Conservation (phyloP, 2,113 vertebrate genomes). For the Micronycteris hirsuta region DNA sequence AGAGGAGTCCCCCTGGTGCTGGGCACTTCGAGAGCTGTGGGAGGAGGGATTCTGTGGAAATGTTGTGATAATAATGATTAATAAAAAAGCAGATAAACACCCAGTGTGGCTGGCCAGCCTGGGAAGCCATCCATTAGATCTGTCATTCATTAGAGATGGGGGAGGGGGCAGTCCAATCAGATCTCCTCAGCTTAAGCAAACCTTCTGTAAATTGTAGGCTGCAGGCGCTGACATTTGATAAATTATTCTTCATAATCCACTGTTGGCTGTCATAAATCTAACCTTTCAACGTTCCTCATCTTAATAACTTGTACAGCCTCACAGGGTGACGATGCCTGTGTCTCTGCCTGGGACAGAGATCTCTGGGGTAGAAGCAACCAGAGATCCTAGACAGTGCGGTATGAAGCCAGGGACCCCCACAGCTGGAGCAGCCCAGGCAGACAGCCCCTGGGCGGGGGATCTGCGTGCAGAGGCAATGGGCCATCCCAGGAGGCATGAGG, state of each 20-base stretch:
- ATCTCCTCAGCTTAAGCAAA: slow-evolving; percentile 79
- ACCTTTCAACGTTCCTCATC: slow-evolving; percentile 80
- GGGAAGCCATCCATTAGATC: slow-evolving; percentile 80
- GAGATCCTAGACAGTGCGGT: background rate
- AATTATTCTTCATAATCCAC: slow-evolving; percentile 88
- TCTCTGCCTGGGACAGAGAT: slow-evolving; percentile 57
- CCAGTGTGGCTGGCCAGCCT: slow-evolving; percentile 74
- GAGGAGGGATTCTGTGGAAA: slow-evolving; percentile 23
- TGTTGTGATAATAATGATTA: slow-evolving; percentile 75
- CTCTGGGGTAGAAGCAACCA: slow-evolving; percentile 30
- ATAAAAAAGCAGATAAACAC: slow-evolving; percentile 81
- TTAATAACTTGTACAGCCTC: slow-evolving; percentile 81
- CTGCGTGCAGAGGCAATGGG: background rate
- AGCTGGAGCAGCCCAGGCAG: background rate
- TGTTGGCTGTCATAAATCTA: slow-evolving; percentile 83
- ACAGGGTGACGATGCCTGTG: slow-evolving; percentile 67
- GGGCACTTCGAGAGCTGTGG: background rate
- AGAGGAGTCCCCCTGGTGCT: background rate
- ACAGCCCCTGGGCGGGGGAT: background rate
- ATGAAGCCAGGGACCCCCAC: background rate
- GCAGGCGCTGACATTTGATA: slow-evolving; percentile 83
- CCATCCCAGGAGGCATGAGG: background rate
- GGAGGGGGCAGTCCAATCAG: slow-evolving; percentile 78
- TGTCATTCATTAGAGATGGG: slow-evolving; percentile 78
- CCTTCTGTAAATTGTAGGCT: slow-evolving; percentile 80